Conservation (phyloP, 2,113 vertebrate species). For the Galeopterus variegatus region DNA sequence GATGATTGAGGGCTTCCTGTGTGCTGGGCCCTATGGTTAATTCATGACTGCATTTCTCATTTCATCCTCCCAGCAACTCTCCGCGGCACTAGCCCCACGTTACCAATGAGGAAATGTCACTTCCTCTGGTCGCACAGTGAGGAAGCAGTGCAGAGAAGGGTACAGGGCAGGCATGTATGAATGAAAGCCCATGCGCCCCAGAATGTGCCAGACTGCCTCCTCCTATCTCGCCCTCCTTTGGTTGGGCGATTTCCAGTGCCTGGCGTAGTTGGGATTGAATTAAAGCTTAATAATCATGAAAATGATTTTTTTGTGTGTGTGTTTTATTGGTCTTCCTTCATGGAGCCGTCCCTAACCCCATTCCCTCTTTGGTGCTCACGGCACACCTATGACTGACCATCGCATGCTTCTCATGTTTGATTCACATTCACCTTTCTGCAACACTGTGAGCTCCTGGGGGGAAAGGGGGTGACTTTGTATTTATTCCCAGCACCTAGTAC, state of each 20-base stretch:
- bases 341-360: background rate
- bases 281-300: background rate
- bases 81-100: fast-evolving
- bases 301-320: background rate
- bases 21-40: background rate
- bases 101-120: background rate
- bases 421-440: background rate
- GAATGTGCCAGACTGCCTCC: too few relatives aligned
- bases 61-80: background rate
- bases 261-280: background rate
- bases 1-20: background rate
- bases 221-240: background rate
- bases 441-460: background rate
- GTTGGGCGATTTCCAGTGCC: background rate
- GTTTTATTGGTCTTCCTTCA: background rate
- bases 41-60: background rate
- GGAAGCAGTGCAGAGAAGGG: background rate
- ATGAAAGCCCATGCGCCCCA: background rate
- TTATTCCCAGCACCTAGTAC: background rate
- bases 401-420: background rate
- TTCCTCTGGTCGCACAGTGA: fast-evolving
- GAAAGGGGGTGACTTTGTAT: background rate
- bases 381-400: background rate
- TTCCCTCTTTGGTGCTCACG: background rate
- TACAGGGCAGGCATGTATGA: background rate